Percentiles rank a stretch among this genome's conserved stretches.
These are phyloP conservation scores for Neodon shergylaensis DNA, from an alignment of 2,113 vertebrate species.

Conservation along the genomic window DNA sequence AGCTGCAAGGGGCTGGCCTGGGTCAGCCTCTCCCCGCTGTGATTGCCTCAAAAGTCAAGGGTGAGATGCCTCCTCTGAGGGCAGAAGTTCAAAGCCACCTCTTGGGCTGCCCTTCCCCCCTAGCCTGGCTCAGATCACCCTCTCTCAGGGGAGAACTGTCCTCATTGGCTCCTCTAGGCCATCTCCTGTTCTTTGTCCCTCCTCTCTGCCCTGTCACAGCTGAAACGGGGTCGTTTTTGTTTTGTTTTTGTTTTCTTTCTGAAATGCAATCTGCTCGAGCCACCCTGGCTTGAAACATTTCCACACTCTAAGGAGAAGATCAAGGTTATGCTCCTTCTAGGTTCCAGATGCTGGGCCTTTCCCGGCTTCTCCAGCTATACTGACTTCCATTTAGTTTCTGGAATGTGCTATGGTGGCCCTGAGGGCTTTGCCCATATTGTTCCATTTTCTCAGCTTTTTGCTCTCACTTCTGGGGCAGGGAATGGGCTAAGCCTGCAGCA, in stretches of 20 bases:
- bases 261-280: neutral
- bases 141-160: neutral
- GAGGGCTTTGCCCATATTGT: neutral
- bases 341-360: neutral
- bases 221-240: neutral
- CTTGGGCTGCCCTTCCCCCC: neutral
- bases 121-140: neutral
- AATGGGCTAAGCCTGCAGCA: neutral
- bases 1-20: slow-evolving; percentile 15
- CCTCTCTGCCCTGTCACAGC: neutral
- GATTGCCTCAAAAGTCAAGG: neutral
- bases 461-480: too few species aligned
- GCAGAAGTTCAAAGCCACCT: neutral
- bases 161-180: neutral
- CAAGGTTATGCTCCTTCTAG: neutral
- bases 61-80: neutral
- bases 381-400: neutral
- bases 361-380: neutral
- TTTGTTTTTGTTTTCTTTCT: neutral
- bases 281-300: neutral
- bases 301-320: neutral
- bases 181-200: neutral
- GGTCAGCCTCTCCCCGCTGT: neutral
- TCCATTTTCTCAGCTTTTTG: neutral
- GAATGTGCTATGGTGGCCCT: too few species aligned